phyloP scores from a whole-genome alignment of 2,888 invertebrate species.

The Mantis religiosa region DNA sequence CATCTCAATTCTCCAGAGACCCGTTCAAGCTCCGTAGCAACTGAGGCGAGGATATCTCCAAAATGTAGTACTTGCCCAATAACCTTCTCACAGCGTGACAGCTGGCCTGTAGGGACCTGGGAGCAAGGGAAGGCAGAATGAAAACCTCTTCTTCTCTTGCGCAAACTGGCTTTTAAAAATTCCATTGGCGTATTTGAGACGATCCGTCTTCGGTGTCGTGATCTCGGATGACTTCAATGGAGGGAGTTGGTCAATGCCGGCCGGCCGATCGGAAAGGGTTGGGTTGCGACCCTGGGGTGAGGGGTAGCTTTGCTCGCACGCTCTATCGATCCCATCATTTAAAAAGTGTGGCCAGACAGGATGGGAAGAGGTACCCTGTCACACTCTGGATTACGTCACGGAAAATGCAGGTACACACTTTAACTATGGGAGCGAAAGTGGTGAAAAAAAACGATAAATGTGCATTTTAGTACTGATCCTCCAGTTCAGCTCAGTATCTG shows the following conservation, averaged over 20 bases:
- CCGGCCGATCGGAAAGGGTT: too few species aligned
- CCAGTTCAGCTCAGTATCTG: too few species aligned
- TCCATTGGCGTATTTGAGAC: neutral
- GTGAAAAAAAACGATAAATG: too few species aligned
- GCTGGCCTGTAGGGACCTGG: neutral
- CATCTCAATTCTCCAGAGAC: neutral
- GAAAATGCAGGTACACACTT: neutral
- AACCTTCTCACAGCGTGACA: neutral
- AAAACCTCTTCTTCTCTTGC: neutral
- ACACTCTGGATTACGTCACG: neutral
- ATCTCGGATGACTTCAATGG: conserved; percentile 12
- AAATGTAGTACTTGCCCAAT: neutral
- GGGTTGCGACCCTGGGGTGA: too few species aligned
- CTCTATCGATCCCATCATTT: neutral
- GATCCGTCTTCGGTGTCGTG: conserved; percentile 1
- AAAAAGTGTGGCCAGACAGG: neutral
- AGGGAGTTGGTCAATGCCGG: conserved; percentile 8
- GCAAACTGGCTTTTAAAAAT: neutral
- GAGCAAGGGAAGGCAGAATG: neutral
- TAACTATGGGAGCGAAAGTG: neutral
- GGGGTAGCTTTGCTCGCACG: neutral
- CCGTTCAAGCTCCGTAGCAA: neutral
- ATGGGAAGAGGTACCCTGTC: neutral
- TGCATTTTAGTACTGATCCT: too few species aligned
- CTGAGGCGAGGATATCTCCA: neutral